Evolutionary conservation across 1,140 invertebrate species (phyloP), one percentile per base, ranked within the genome.

Genomic region (Atta colombica): DNA sequence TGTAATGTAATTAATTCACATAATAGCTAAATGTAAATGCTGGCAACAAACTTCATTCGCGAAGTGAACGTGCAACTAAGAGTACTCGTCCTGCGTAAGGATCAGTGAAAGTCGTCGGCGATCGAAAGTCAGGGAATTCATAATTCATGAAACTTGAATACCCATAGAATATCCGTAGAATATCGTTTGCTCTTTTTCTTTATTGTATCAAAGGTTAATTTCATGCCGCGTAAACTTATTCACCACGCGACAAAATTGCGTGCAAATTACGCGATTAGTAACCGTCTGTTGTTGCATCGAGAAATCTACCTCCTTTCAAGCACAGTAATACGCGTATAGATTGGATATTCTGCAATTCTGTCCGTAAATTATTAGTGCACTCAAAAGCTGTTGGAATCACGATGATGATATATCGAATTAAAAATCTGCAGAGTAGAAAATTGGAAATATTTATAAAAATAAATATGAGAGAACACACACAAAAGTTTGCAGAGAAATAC

Each of bases 61-160:
- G 25, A 61, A 84, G 69, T 71, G 66, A 81, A 81, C 28, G 77
- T 53, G 61, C 8, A 45, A 10, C 55, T 71, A 28, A 81, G 53
- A 81, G 21, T 51, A 28, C 58, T 84, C 80, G 80, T 84, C 80
- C 80, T 75, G 80, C 69, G 80, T 84, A 84, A 84, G 80, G 80
- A 84, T 74, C 80, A 84, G 80, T 84, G 80, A 84, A 84, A 84
- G 80, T 84, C 68, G 7, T 6, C 80, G 69, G 31, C 25, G 55
- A 82, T 82, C 80, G 69, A 84, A 84, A 84, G 80, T 75, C 80
- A 74, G 18, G n/a, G 69, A 75, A 84, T 84, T 75, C 69, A 74
- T 84, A 84, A 84, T 84, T 84, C 69, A 75, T 84, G 80, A 84
- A 84, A 84, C 69, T 74, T 61, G 69, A 18, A 84, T 84, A 81